These are phyloP conservation scores for Drosophila elegans DNA, from an alignment of 1,140 invertebrate species.

Conservation along the genomic window DNA sequence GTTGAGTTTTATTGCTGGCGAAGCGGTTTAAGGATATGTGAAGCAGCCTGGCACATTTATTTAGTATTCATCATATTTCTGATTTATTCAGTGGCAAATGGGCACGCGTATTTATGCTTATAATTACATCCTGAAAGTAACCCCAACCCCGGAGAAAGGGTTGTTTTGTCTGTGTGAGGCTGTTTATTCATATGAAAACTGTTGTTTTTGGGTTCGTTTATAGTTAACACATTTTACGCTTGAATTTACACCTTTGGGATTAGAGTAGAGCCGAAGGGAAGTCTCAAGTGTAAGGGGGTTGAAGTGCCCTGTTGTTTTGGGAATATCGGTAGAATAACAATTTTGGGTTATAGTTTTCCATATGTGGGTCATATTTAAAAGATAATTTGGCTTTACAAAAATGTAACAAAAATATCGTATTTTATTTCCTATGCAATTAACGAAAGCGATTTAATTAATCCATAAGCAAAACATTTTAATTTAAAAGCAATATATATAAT, in stretches of 20 bases:
- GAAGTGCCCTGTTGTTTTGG: slow-evolving; percentile 13
- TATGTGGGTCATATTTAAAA: not conserved
- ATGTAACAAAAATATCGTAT: not conserved
- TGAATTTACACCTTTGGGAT: slow-evolving; percentile 62
- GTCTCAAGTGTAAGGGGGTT: slow-evolving; percentile 4
- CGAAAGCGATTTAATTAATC: too few relatives aligned
- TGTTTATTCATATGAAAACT: slow-evolving; percentile 66
- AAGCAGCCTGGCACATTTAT: slow-evolving; percentile 56
- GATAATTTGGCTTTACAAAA: not conserved
- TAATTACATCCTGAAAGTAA: slow-evolving; percentile 63
- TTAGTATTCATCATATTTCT: slow-evolving; percentile 82
- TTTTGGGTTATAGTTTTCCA: not conserved
- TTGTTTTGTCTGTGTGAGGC: slow-evolving; percentile 25
- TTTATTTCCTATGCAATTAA: not conserved
- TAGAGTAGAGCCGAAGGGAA: slow-evolving; percentile 31
- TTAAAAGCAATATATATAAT: not conserved
- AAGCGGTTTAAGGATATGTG: slow-evolving; percentile 29
- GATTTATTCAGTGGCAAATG: slow-evolving; percentile 81
- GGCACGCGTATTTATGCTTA: slow-evolving; percentile 76
- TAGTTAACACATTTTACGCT: slow-evolving; percentile 59
- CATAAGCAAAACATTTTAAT: too few relatives aligned
- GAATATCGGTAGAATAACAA: not conserved
- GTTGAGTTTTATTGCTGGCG: slow-evolving; percentile 60
- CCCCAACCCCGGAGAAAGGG: slow-evolving; percentile 32
- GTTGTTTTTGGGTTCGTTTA: slow-evolving; percentile 51